Evolutionary conservation across 1,140 invertebrate species (phyloP).

Genomic region (Euglossa dilemma): DNA sequence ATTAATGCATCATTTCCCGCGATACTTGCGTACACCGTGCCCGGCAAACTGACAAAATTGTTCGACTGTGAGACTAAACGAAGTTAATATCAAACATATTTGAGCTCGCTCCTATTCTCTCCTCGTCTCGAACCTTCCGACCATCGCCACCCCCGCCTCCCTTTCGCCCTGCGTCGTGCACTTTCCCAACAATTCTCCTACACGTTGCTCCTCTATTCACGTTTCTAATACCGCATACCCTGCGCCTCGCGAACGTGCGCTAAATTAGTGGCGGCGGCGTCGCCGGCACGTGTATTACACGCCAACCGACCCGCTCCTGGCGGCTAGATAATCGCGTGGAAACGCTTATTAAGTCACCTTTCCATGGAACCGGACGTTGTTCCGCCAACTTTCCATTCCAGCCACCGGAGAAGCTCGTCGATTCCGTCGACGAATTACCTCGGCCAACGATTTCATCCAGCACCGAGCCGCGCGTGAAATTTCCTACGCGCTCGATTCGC

Average conservation of each 20-base stretch:
- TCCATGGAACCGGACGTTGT: not conserved
- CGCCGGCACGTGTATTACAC: constrained; percentile 12
- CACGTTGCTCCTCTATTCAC: constrained; percentile 13
- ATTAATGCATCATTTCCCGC: constrained; percentile 54
- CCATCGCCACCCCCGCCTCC: not conserved
- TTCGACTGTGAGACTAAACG: constrained; percentile 43
- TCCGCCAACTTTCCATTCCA: not conserved
- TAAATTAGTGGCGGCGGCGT: constrained; percentile 39
- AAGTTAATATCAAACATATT: constrained; percentile 60
- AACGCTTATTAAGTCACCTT: constrained; percentile 30
- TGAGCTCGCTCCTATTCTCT: constrained; percentile 27
- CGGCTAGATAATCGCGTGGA: constrained; percentile 28
- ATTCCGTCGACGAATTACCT: not conserved
- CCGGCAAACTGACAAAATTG: constrained; percentile 49
- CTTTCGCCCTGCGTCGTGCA: not conserved
- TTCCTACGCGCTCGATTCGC: not conserved
- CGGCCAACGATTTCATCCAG: not conserved
- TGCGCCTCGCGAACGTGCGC: not conserved
- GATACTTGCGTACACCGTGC: constrained; percentile 25
- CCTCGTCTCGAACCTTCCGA: too few relatives aligned
- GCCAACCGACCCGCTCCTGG: not conserved
- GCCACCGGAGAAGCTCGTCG: not conserved
- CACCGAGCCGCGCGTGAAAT: not conserved
- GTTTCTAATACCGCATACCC: constrained; percentile 44
- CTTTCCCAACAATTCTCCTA: constrained; percentile 46